Conservation (phyloP, 1,140 invertebrate genomes). For the Bombus pyrosoma region DNA sequence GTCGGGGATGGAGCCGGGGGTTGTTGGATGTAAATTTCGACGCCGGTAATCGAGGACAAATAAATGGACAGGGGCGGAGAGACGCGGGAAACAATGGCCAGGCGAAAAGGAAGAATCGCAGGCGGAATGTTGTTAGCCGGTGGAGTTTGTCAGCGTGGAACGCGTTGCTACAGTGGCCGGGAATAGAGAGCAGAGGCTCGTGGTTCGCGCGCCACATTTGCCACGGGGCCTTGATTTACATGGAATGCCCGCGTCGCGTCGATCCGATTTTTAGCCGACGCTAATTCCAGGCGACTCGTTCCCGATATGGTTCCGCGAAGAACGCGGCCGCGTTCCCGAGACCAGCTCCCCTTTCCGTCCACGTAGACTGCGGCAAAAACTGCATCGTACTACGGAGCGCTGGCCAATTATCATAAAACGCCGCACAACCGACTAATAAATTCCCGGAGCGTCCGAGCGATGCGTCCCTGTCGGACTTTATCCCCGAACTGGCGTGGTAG, state of each 20-base stretch:
- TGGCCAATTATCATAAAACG: constrained; percentile 73
- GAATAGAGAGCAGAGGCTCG: constrained; percentile 50
- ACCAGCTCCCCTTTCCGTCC: not conserved
- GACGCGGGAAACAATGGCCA: not conserved
- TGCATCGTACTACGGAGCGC: constrained; percentile 61
- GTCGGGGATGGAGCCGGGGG: no score
- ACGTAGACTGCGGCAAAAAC: constrained; percentile 55
- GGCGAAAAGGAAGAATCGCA: constrained; percentile 51
- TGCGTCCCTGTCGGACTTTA: constrained; percentile 26
- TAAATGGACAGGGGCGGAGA: constrained; percentile 15
- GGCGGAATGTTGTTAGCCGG: constrained; percentile 70
- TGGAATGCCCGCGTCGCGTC: not conserved
- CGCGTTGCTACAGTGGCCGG: constrained; percentile 19
- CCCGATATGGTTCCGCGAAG: not conserved
- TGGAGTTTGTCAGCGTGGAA: constrained; percentile 74
- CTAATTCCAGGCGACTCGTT: not conserved
- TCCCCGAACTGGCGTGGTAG: not conserved
- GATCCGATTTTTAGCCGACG: constrained; percentile 10
- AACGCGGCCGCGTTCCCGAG: not conserved
- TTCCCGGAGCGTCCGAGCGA: constrained; percentile 59
- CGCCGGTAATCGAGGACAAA: constrained; percentile 2
- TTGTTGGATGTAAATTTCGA: not conserved
- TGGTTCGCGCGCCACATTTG: constrained; percentile 69
- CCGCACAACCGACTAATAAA: constrained; percentile 66
- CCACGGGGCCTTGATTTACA: constrained; percentile 62